phyloP scores from a whole-genome alignment of 2,113 vertebrate species.

The Petaurus breviceps region DNA sequence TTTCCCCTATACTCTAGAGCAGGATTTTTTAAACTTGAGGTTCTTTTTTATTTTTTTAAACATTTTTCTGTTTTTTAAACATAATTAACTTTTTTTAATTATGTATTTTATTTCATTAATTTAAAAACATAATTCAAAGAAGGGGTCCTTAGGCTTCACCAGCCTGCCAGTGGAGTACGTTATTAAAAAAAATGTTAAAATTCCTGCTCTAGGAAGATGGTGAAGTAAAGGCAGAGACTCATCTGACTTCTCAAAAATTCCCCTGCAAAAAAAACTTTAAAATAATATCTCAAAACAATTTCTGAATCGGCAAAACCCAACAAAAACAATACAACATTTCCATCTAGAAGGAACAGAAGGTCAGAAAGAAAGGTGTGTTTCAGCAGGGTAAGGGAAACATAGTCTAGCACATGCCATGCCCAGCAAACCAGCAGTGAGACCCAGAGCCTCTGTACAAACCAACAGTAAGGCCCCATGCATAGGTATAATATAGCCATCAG shows the following conservation, averaged over 20 bases:
- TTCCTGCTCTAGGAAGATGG: not conserved
- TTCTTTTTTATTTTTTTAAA: not conserved
- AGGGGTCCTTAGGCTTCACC: not conserved
- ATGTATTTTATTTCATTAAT: not conserved
- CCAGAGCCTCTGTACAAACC: not conserved
- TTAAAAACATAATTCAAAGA: not conserved
- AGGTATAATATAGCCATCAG: not conserved
- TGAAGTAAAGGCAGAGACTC: too few species aligned
- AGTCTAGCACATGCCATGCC: too few species aligned
- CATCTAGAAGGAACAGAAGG: too few species aligned
- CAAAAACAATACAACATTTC: too few species aligned
- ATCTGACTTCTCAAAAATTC: too few species aligned
- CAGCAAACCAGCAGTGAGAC: too few species aligned
- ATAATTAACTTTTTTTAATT: not conserved
- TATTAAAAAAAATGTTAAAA: not conserved
- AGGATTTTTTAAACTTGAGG: not conserved
- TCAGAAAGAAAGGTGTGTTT: too few species aligned
- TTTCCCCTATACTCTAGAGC: not conserved
- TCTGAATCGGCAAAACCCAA: too few species aligned
- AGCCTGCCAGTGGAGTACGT: not conserved
- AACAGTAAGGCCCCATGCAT: not conserved
- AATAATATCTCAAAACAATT: too few species aligned
- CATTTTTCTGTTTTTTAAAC: not conserved
- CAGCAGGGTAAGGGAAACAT: too few species aligned
- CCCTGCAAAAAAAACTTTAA: too few species aligned